Base-by-base conservation (phyloP, 2,888 invertebrate genomes). In the Leucozona laternaria region DNA sequence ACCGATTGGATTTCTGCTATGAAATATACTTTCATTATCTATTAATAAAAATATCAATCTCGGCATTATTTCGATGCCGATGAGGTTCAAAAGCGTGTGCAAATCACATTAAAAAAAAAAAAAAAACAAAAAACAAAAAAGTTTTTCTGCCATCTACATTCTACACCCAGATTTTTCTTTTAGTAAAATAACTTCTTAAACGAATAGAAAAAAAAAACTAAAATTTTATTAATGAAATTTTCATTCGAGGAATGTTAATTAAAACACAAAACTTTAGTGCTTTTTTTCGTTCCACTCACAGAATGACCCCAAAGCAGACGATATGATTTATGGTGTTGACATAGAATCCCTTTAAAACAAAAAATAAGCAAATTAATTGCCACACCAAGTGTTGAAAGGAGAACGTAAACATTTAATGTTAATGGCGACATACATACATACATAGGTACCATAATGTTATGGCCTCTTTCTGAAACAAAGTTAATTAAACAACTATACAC, bases 41-140 rank as follows among this genome's bases (percentile, higher is more conserved):
- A 60, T 43, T 66, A 72, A 84, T 80, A 72, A 66, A 72, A 80
- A 76, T 79, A 79, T 79, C 83, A 84, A 84, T 84, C 79, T 84
- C 57, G 43, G 58, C 25, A 43, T 68, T 76, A 43, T 60, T 72
- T 72, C 76, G 72, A 84, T 84, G 43, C 22, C 20, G 34, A 34
- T 31, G 31, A 7, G 31, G 31, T 31, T 28, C 20, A 71, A 50
- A 7, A 10, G 84, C 84, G 84, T 84, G 84, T 48, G 13, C 34
- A 48, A 45, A 45, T 45, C 58, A 53, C 80, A 84, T 84, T 80
- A 48, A 50, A 53, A 28, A 6, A 20, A 31, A 8, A n/a, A 22
- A 20, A 80, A 71, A 71, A n/a, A n/a, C n/a, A n/a, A n/a, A n/a
- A 6, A 20, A 31, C 11, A n/a, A 22, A 20, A 80, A 71, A 71